Conservation (phyloP, 2,888 invertebrate genomes). For the Chrysodeixis includens region DNA sequence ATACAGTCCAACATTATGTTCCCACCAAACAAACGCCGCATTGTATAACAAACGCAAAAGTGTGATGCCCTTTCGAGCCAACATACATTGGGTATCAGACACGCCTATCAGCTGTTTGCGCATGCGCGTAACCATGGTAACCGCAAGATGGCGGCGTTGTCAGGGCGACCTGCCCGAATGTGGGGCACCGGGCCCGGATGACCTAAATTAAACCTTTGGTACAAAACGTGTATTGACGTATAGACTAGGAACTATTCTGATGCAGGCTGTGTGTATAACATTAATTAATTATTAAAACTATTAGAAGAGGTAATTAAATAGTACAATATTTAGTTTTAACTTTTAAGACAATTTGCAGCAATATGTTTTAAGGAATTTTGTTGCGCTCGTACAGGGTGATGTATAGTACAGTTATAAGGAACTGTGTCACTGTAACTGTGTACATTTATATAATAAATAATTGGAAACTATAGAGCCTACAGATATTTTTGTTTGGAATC, state of each 20-base stretch:
- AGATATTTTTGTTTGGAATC: too few relatives aligned
- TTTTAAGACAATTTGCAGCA: too few relatives aligned
- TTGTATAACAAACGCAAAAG: slow-evolving; percentile 32
- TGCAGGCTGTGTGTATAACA: slow-evolving; percentile 6
- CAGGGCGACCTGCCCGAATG: slow-evolving; percentile 65
- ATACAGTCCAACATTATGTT: neutral
- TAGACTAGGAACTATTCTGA: slow-evolving; percentile 12
- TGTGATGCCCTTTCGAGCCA: slow-evolving; percentile 10
- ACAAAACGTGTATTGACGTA: slow-evolving; percentile 36
- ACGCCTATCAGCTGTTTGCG: slow-evolving; percentile 61
- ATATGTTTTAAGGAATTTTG: too few relatives aligned
- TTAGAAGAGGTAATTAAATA: too few relatives aligned
- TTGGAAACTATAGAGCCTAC: too few relatives aligned
- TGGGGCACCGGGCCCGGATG: slow-evolving; percentile 55
- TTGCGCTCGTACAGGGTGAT: too few relatives aligned
- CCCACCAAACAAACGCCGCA: slow-evolving; percentile 14
- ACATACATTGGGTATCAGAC: slow-evolving; percentile 39
- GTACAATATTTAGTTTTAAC: too few relatives aligned
- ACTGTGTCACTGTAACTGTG: too few relatives aligned
- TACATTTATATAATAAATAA: too few relatives aligned
- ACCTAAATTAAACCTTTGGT: slow-evolving; percentile 41
- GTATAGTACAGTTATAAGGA: too few relatives aligned
- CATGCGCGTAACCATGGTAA: slow-evolving; percentile 76
- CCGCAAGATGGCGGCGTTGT: slow-evolving; percentile 74
- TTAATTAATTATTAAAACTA: neutral